Base-by-base conservation (phyloP, 2,113 vertebrate species). In the Misgurnus anguillicaudatus region DNA sequence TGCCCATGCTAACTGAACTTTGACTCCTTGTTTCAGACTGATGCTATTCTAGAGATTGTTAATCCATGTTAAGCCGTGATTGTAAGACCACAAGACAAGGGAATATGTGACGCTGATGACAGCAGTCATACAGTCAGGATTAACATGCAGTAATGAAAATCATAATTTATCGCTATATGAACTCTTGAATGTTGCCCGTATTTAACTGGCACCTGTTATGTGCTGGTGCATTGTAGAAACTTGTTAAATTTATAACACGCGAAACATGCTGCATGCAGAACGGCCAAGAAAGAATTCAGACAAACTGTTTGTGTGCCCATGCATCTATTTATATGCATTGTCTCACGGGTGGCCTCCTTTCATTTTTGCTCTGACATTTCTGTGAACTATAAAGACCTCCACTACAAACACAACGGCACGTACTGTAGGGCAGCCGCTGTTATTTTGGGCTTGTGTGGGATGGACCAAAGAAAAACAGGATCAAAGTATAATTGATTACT, bases 321-420 rank as follows among this genome's bases (percentile, higher is more conserved):
- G 16, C n/a, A 7, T 63, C 21, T 69, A 48, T 81, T 39, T 41
- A 58, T 45, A 47, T 68, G 61, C 47, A 39, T 53, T 41, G n/a
- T 64, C 71, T 75, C 64, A 39, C 16, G 58, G 64, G 64, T 79
- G 21, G 7, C 61, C n/a, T 13, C 51, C 47, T 72, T 82, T 83
- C 63, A 71, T 71, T 36, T 45, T 47, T 63, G 42, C 24, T n/a
- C 72, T 80, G 82, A 83, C 78, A 80, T 83, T 83, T 70, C 9
- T 47, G 2, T 80, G 79, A 80, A 63, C 67, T 78, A 58, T 65
- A 82, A 78, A 79, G 81, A 47, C 57, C 68, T 51, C 24, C 31
- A 61, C 66, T 80, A 72, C 77, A 80, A 79, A 78, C 51, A 83
- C 38, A 85, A 31, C 42, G 8, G 9, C 38, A 71, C 45, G 58